A percentile compares a stretch with the other conserved stretches of the same genome.
Conservation (phyloP, 2,113 vertebrate genomes). For the Chitala chitala region DNA sequence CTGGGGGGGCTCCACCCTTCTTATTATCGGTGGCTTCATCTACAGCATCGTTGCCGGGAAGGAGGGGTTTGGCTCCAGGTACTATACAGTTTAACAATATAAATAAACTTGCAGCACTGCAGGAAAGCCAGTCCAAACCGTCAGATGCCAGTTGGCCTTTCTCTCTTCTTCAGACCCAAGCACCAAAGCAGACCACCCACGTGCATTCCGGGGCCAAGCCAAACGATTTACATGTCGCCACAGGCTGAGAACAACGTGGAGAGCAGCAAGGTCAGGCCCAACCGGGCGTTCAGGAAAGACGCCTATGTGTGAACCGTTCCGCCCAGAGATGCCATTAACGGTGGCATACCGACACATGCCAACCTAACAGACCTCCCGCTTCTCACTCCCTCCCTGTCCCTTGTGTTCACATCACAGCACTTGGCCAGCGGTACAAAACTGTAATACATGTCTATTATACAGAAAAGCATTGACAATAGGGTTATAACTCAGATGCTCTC, state of each 20-base stretch:
- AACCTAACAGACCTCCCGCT: no score
- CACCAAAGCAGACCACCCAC: slow-evolving; percentile 28
- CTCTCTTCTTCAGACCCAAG: slow-evolving; percentile 33
- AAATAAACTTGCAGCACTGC: no score
- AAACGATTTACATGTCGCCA: slow-evolving; percentile 48
- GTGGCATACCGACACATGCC: no score
- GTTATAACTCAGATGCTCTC: no score
- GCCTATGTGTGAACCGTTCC: slow-evolving; percentile 69
- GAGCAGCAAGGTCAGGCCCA: slow-evolving; percentile 38
- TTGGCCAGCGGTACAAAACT: no score
- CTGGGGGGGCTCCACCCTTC: slow-evolving; percentile 85
- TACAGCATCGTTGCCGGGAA: slow-evolving; percentile 69
- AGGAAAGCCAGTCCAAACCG: no score
- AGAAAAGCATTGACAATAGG: no score
- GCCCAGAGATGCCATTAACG: no score
- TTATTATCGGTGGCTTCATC: slow-evolving; percentile 75
- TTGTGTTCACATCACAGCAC: no score
- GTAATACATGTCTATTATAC: no score
- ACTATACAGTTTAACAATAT: neutral
- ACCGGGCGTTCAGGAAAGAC: slow-evolving; percentile 72
- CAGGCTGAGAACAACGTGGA: slow-evolving; percentile 39
- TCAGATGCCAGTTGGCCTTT: neutral
- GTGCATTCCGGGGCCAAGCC: slow-evolving; percentile 39
- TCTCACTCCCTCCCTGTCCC: no score
- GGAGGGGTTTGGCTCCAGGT: slow-evolving; percentile 53